Evolutionary conservation across 2,888 invertebrate species (phyloP).

Genomic region (Patella ulyssiponensis): DNA sequence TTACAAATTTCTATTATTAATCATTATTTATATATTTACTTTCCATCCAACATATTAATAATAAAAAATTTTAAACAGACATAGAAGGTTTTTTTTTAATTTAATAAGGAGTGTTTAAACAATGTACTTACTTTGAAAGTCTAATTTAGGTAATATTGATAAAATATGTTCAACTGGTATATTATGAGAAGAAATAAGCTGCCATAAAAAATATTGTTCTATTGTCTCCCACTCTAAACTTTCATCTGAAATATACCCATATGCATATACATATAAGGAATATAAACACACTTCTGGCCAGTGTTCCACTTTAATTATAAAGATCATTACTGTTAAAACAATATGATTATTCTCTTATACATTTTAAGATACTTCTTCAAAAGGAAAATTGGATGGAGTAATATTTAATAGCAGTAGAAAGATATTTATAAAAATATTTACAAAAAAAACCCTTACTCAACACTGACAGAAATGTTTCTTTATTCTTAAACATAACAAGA

Average conservation of each 20-base stretch:
- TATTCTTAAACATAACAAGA: conserved; percentile 74
- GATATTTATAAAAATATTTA: no score
- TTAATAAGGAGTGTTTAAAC: background rate
- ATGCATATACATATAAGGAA: background rate
- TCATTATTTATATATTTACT: background rate
- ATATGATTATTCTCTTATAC: no score
- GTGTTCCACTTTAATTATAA: no score
- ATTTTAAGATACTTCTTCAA: no score
- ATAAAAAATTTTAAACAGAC: no score
- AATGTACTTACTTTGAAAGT: conserved; percentile 68
- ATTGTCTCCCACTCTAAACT: conserved; percentile 97
- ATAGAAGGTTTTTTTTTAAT: background rate
- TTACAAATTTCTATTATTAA: no score
- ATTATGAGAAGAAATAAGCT: conserved; percentile 92
- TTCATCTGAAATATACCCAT: conserved; percentile 76
- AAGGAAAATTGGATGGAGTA: no score
- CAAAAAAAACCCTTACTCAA: conserved; percentile 68
- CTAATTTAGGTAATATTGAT: conserved; percentile 82
- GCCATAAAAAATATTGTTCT: conserved; percentile 98
- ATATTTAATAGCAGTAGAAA: no score
- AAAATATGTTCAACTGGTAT: conserved; percentile 92
- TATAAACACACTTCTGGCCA: no score
- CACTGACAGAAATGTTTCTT: conserved; percentile 73
- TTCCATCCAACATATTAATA: background rate
- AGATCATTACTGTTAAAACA: no score